Evolutionary conservation across 1,140 invertebrate species (phyloP).

Genomic region (Atta colombica): DNA sequence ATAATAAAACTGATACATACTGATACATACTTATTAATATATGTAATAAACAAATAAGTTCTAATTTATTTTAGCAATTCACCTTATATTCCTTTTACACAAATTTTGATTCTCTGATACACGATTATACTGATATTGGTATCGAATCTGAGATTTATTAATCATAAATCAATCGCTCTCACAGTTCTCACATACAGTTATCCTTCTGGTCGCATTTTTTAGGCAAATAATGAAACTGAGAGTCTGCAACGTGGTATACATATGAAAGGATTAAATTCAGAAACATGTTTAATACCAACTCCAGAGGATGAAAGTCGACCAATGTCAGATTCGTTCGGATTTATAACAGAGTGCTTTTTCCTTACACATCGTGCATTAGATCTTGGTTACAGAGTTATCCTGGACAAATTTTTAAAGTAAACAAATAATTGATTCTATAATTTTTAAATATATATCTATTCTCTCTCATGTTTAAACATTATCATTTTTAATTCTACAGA

Average conservation of each 20-base stretch:
- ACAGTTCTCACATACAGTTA: too few species aligned
- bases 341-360: slow-evolving; percentile 96
- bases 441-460: background rate
- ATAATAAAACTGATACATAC: too few species aligned
- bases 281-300: slow-evolving; percentile 93
- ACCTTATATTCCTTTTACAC: background rate
- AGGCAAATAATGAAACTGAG: slow-evolving; percentile 84
- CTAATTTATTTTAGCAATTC: background rate
- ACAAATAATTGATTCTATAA: background rate
- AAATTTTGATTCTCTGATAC: too few species aligned
- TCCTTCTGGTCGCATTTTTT: slow-evolving; percentile 48
- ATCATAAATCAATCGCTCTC: too few species aligned
- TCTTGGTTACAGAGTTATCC: slow-evolving; percentile 93
- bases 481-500: slow-evolving; percentile 68
- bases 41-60: too few species aligned
- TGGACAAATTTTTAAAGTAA: slow-evolving; percentile 91
- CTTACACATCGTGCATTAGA: slow-evolving; percentile 95
- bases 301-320: slow-evolving; percentile 87
- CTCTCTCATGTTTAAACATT: background rate
- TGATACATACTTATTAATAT: too few species aligned
- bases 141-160: too few species aligned
- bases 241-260: slow-evolving; percentile 88
- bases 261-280: slow-evolving; percentile 89
- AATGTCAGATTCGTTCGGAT: slow-evolving; percentile 90
- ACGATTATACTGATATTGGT: too few species aligned